Percentiles rank a stretch among this genome's conserved stretches.
Evolutionary conservation across 2,888 invertebrate species (phyloP).

Genomic region (Micoletzkya japonica): DNA sequence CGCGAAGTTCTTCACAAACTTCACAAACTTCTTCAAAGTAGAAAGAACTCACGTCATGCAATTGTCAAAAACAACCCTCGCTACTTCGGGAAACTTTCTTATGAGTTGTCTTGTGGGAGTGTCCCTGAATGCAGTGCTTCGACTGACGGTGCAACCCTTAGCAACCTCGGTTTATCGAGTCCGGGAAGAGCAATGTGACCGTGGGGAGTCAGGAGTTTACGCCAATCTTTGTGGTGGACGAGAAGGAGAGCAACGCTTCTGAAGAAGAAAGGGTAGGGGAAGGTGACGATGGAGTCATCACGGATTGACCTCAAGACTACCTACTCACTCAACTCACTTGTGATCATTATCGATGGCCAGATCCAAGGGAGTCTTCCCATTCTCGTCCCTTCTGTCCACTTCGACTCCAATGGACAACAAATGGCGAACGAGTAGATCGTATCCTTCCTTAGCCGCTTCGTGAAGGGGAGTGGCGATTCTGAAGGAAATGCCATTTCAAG

Average conservation of each 20-base stretch:
- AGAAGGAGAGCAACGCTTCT: background rate
- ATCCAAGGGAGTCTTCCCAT: background rate
- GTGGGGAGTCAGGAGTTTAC: background rate
- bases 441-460: background rate
- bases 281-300: too few relatives aligned
- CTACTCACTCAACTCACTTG: background rate
- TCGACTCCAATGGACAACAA: background rate
- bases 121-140: background rate
- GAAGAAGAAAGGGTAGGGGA: too few relatives aligned
- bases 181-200: background rate
- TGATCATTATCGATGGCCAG: background rate
- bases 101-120: slow-evolving; percentile 17
- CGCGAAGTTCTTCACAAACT: background rate
- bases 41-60: slow-evolving; percentile 14
- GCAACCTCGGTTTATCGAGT: background rate
- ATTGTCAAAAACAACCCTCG: slow-evolving; percentile 2
- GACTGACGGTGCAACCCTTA: background rate
- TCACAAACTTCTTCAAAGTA: background rate
- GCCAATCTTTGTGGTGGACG: slow-evolving; percentile 16
- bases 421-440: background rate
- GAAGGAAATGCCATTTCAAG: background rate
- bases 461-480: slow-evolving; percentile 15
- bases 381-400: slow-evolving; percentile 1
- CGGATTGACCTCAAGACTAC: background rate
- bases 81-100: slow-evolving; percentile 8